Conservation (phyloP, 2,797 vertebrate genomes). For the Tangara arthus region DNA sequence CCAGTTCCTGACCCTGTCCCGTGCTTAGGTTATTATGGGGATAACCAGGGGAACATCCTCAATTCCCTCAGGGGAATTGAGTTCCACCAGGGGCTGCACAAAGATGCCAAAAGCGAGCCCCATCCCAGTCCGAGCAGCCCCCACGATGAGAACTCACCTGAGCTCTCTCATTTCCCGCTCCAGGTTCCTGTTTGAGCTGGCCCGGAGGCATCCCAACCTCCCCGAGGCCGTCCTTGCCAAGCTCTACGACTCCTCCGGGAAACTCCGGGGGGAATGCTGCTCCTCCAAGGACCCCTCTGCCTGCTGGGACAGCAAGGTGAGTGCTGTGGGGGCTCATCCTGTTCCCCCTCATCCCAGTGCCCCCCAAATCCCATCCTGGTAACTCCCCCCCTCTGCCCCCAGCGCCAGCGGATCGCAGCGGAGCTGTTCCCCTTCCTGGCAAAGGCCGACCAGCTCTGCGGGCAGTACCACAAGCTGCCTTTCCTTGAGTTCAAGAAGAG, state of each 20-base stretch:
- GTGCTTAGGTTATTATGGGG: rapidly evolving
- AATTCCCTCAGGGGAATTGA: not conserved
- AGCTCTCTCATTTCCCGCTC: rapidly evolving
- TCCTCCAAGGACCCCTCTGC: not conserved
- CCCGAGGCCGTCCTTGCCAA: conserved; percentile 71
- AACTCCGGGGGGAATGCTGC: conserved; percentile 63
- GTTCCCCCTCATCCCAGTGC: rapidly evolving
- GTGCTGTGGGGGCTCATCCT: not conserved
- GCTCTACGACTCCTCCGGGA: conserved; percentile 10
- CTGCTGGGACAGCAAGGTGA: conserved; percentile 72
- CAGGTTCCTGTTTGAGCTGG: conserved; percentile 74
- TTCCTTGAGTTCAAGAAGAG: conserved; percentile 77
- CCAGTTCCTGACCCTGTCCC: rapidly evolving
- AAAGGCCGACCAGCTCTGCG: conserved; percentile 67
- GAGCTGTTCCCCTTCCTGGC: conserved; percentile 57
- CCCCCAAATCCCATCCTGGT: not conserved
- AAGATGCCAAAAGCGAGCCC: not conserved
- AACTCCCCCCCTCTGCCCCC: not conserved
- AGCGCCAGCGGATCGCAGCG: conserved; percentile 49
- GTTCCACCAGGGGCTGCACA: not conserved
- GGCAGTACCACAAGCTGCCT: conserved; percentile 59
- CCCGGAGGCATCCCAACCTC: conserved; percentile 55
- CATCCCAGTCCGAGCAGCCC: rapidly evolving
- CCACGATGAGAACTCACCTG: rapidly evolving
- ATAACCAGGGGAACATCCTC: not conserved